Evolutionary conservation across 2,113 vertebrate genomes (phyloP), one percentile per base, ranked within the genome.

Genomic region (Apodemus sylvaticus): DNA sequence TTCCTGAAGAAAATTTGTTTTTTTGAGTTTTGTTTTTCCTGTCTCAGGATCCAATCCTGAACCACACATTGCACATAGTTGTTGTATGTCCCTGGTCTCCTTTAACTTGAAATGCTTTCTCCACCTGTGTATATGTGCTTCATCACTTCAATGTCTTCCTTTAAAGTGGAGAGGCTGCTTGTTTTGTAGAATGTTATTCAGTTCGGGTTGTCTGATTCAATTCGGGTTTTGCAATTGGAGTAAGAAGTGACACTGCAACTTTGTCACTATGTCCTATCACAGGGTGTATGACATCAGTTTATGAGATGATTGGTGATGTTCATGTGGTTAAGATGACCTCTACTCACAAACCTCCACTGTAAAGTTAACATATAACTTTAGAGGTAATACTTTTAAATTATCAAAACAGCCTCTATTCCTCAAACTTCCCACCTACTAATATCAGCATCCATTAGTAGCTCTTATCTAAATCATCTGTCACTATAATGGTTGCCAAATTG

Each of bases 101-200:
- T 79, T 93, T 91, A 68, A 85, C 90, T 68, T 93, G 39, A 70
- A 94, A 70, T 60, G 70, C 19, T 70, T 91, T 87, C 51, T 91
- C 60, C n/a, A 62, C 36, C 13, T 62, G 39, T 26, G 34, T 29
- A 1, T 71, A 11, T 12, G 10, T 77, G 3, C 71, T 39, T 88
- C 1, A 60, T 58, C 62, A 60, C 36, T 66, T 62, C 53, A 29
- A 68, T 76, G 55, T 68, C 20, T 91, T 93, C 68, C 20, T 91
- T 93, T 77, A 70, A 89, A 91, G 66, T 60, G 51, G 36, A 91
- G 48, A 83, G 42, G 3, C 20, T 60, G 19, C 1, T 74, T 96
- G 71, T 79, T 91, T 68, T 85, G 55, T 70, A 91, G 51, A 93
- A 86, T 55, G 34, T 82, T 64, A 51, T 48, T 81, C 48, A 81